phyloP scores from a whole-genome alignment of 2,797 vertebrate genomes.

The Pantherophis alleghaniensis region DNA sequence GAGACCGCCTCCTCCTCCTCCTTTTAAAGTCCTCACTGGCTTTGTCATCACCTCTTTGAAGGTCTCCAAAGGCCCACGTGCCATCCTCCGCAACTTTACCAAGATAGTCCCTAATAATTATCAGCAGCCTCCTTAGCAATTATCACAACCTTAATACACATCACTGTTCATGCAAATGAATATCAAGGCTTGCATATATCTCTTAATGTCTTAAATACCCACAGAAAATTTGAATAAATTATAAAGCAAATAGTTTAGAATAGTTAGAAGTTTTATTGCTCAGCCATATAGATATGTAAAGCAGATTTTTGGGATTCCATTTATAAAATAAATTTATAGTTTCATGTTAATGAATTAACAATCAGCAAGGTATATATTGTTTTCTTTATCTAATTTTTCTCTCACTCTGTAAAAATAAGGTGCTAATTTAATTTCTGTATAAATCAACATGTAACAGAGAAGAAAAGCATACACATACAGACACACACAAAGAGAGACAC shows the following conservation, averaged over 20 bases:
- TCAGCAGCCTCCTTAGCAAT: not conserved
- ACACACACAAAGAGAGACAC: too few relatives aligned
- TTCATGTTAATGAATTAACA: not conserved
- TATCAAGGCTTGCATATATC: not conserved
- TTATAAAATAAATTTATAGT: not conserved
- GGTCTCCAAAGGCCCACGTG: not conserved
- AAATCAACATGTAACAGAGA: not conserved
- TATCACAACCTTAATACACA: not conserved
- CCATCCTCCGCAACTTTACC: not conserved
- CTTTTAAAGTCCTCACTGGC: not conserved
- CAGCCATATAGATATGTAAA: not conserved
- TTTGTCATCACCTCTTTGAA: not conserved
- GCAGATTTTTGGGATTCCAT: not conserved
- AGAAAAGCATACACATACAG: too few relatives aligned
- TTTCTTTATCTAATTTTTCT: not conserved
- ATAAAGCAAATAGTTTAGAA: not conserved
- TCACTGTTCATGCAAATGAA: not conserved
- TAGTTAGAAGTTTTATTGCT: not conserved
- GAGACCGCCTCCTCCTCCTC: not conserved
- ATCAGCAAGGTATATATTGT: not conserved
- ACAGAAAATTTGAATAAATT: not conserved
- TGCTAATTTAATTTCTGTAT: not conserved
- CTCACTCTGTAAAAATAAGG: conserved; percentile 4
- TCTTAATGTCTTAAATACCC: not conserved
- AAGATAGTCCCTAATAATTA: not conserved